Evolutionary conservation across 2,797 vertebrate species (phyloP).

Genomic region (Phoeniculus purpureus): DNA sequence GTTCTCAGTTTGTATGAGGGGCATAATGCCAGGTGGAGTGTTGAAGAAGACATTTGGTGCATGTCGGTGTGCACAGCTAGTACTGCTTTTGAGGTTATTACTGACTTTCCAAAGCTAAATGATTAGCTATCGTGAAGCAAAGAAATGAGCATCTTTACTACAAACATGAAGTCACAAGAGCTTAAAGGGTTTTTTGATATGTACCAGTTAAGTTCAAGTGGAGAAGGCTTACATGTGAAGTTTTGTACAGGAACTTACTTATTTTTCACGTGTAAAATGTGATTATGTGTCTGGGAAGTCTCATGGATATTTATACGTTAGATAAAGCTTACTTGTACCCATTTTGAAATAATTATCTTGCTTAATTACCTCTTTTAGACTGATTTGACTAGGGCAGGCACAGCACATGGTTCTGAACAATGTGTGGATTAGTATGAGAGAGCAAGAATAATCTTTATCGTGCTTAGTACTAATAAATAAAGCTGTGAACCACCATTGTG

Average conservation of each 20-base stretch:
- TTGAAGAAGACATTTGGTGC: not conserved
- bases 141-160: not conserved
- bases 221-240: not conserved
- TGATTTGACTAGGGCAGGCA: not conserved
- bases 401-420: not conserved
- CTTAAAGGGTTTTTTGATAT: not conserved
- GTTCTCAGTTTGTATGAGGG: not conserved
- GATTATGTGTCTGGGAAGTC: not conserved
- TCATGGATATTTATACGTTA: not conserved
- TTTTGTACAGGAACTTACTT: not conserved
- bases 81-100: not conserved
- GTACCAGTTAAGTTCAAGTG: not conserved
- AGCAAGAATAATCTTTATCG: not conserved
- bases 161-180: not conserved
- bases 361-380: not conserved
- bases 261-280: not conserved
- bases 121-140: not conserved
- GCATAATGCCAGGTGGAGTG: not conserved
- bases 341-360: not conserved
- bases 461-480: not conserved
- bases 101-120: not conserved
- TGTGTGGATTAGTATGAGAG: not conserved
- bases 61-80: not conserved
- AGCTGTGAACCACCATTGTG: not conserved
- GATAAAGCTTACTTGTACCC: not conserved